Conservation (phyloP, 1,140 invertebrate genomes). For the Bombus consobrinus region DNA sequence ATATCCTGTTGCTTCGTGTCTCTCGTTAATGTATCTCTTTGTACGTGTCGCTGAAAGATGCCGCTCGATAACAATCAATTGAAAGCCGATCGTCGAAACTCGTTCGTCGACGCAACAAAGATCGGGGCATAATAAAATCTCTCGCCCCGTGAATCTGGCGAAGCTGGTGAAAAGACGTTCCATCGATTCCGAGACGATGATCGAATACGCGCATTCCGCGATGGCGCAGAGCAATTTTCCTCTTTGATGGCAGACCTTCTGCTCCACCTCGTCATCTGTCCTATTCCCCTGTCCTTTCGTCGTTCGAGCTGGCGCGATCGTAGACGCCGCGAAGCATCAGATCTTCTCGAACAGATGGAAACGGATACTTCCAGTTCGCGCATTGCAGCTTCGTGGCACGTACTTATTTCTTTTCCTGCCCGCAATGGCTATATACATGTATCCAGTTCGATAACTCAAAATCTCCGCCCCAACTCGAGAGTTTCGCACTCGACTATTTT, state of each 20-base stretch:
- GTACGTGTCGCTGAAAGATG: no score
- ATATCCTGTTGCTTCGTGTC: neutral
- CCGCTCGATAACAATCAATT: neutral
- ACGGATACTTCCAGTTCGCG: slow-evolving; percentile 66
- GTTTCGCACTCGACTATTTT: slow-evolving; percentile 8
- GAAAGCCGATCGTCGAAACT: slow-evolving; percentile 7
- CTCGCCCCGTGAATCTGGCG: neutral
- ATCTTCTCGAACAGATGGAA: slow-evolving; percentile 7
- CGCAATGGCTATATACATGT: slow-evolving; percentile 58
- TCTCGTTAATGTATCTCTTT: neutral
- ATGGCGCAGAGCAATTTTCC: slow-evolving; percentile 9
- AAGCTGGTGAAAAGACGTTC: neutral
- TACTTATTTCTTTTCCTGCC: slow-evolving; percentile 62
- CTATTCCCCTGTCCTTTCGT: neutral
- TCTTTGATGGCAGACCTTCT: neutral
- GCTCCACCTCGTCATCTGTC: neutral
- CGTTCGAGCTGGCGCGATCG: neutral
- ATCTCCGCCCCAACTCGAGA: slow-evolving; percentile 56
- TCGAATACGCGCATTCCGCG: slow-evolving; percentile 14
- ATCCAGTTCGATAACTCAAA: slow-evolving; percentile 71
- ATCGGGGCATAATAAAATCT: slow-evolving; percentile 19
- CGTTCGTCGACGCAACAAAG: neutral
- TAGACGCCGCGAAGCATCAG: neutral
- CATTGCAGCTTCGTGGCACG: slow-evolving; percentile 73
- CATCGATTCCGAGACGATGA: slow-evolving; percentile 21